phyloP scores from a whole-genome alignment of 2,888 invertebrate genomes.

The Phytoseiulus persimilis region DNA sequence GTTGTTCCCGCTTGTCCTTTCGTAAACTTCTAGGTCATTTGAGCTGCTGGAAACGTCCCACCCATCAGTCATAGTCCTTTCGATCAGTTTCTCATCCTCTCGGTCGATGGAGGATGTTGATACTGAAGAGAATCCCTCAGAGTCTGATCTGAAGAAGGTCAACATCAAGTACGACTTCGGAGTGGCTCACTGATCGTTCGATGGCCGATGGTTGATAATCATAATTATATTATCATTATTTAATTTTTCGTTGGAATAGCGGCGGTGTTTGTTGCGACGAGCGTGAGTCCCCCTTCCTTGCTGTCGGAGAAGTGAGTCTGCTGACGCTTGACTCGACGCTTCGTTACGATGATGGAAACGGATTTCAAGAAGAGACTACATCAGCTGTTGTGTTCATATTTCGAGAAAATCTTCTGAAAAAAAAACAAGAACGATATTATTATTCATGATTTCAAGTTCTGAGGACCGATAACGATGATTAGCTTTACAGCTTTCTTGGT shows the following conservation, averaged over 20 bases:
- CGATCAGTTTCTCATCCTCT: neutral
- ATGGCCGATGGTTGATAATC: neutral
- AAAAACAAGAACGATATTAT: neutral
- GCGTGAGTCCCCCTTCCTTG: neutral
- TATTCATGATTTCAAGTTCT: neutral
- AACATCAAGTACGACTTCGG: neutral
- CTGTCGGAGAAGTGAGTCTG: neutral
- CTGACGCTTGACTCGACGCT: neutral
- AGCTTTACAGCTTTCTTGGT: slow-evolving; percentile 5
- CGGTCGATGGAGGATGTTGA: neutral
- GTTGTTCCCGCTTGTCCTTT: neutral
- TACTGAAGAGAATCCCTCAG: neutral
- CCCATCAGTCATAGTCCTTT: neutral
- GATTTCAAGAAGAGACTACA: neutral
- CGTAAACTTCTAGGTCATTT: neutral
- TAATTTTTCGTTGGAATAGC: neutral
- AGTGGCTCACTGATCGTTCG: neutral
- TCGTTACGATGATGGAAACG: neutral
- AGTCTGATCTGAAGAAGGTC: neutral
- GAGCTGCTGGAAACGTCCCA: neutral
- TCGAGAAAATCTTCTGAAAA: neutral
- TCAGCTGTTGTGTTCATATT: neutral
- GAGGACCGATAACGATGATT: neutral
- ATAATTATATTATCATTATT: neutral
- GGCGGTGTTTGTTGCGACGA: neutral